Evolutionary conservation across 37 sponge, comb jelly and placozoan species (phyloP).

Genomic region (Mnemiopsis leidyi): DNA sequence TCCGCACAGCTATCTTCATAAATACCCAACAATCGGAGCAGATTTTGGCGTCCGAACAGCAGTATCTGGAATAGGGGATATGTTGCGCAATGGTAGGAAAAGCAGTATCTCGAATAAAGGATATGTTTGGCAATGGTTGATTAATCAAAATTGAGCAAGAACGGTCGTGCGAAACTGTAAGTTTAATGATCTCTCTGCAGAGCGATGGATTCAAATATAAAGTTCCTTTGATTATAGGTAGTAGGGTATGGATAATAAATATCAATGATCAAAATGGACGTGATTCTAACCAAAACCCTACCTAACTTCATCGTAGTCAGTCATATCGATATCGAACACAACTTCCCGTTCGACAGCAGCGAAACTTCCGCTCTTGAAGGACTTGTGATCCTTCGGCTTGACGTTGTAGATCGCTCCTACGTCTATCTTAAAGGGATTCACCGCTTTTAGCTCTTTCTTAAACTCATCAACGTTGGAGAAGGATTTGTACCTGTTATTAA

Average conservation of each 20-base stretch:
- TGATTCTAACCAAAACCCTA: too few relatives aligned
- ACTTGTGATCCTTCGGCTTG: constrained; percentile 76
- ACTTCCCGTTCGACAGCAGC: constrained; percentile 81
- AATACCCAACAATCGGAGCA: constrained; percentile 91
- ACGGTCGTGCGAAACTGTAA: too few relatives aligned
- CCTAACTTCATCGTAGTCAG: constrained; percentile 97
- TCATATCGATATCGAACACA: constrained; percentile 99
- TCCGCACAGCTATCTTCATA: constrained; percentile 82
- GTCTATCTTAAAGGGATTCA: constrained; percentile 92
- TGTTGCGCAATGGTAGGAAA: too few relatives aligned
- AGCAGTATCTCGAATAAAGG: too few relatives aligned
- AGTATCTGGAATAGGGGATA: not conserved
- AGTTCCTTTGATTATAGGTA: too few relatives aligned
- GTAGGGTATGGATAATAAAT: too few relatives aligned
- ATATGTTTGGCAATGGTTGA: too few relatives aligned
- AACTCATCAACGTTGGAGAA: constrained; percentile 78
- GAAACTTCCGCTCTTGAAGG: constrained; percentile 72
- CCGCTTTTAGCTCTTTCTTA: constrained; percentile 74
- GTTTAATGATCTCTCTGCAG: too few relatives aligned
- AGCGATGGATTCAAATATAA: too few relatives aligned
- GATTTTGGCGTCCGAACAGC: constrained; percentile 80
- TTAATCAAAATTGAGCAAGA: too few relatives aligned
- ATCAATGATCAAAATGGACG: too few relatives aligned
- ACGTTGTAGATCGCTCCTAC: constrained; percentile 90
- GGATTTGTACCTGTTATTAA: constrained; percentile 79